Percentiles rank a stretch among this genome's conserved stretches.
These are phyloP conservation scores for Romanogobio albipinnatus DNA, from an alignment of 2,113 vertebrate genomes.

Conservation along the genomic window DNA sequence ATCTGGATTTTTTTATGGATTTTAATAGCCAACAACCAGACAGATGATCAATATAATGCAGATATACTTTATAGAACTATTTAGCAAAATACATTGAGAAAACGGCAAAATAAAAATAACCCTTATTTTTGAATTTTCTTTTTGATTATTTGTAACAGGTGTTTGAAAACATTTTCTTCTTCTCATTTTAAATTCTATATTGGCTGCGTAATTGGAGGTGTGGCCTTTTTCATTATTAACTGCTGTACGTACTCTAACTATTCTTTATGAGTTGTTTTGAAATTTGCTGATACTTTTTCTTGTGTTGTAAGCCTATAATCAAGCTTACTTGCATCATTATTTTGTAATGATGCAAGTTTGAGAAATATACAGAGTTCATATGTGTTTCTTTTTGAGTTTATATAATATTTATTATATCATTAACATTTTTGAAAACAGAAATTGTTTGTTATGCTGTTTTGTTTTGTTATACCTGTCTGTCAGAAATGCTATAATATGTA, in stretches of 20 bases:
- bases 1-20: background rate
- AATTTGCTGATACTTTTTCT: too few species aligned
- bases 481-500: background rate
- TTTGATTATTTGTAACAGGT: background rate
- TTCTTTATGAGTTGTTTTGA: too few species aligned
- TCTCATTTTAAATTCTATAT: background rate
- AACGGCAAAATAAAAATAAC: background rate
- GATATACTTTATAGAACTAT: background rate
- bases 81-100: background rate
- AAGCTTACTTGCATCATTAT: too few species aligned
- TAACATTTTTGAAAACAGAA: background rate
- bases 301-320: too few species aligned
- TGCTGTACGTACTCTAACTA: too few species aligned
- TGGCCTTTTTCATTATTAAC: too few species aligned
- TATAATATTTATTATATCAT: background rate
- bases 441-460: too few species aligned
- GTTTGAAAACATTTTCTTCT: background rate
- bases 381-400: background rate
- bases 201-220: too few species aligned
- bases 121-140: background rate
- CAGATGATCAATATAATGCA: background rate
- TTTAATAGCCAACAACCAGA: background rate
- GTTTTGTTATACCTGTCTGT: background rate
- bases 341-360: background rate
- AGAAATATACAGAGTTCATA: background rate